Evolutionary conservation across 1,140 invertebrate species (phyloP), one percentile per base, ranked within the genome.

Genomic region (Zaprionus camerounensis): DNA sequence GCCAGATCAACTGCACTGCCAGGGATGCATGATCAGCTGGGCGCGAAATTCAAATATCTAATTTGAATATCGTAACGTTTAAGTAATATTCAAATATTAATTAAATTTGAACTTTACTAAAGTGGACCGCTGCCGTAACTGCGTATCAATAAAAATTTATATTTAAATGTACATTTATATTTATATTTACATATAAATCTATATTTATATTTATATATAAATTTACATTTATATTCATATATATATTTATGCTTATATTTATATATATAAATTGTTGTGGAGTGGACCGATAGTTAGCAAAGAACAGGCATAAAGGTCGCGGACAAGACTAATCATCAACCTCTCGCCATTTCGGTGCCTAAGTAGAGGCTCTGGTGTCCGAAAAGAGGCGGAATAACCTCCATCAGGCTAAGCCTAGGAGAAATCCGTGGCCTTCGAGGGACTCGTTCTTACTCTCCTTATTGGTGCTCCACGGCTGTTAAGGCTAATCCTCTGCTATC

Each of bases 311-410:
- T 2, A 41, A 41, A 41, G 38, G 38, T 41, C 38, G 38, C 38
- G 38, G 38, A 41, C 38, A 41, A n/a, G 38, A 41, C 13, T 1
- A 5, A 41, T 5, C 0, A 41, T 55, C 51, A 55, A n/a, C 51
- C 51, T 53, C 51, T 53, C 51, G 4, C 51, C 51, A 15, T 53
- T 15, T 11, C 3, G 51, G 51, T 15, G 51, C 51, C 22, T 28
- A 28, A 53, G 22, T 28, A 26, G 24, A 26, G 22, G 24, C 51
- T 6, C 24, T 26, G 24, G 51, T 26, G 49, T 22, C 20, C 20
- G 49, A 12, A 17, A 53, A 7, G 49, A 53, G 49, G 49, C 49
- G 49, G 49, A 53, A 53, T 53, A 51, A 51, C 46, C 46, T 51
- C 46, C 17, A 51, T 22, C 46, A 20, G 4, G 7, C 46, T 1